Percentiles rank a stretch among this genome's conserved stretches.
Evolutionary conservation across 2,113 vertebrate species (phyloP).

Genomic region (Herpetotheres cachinnans): DNA sequence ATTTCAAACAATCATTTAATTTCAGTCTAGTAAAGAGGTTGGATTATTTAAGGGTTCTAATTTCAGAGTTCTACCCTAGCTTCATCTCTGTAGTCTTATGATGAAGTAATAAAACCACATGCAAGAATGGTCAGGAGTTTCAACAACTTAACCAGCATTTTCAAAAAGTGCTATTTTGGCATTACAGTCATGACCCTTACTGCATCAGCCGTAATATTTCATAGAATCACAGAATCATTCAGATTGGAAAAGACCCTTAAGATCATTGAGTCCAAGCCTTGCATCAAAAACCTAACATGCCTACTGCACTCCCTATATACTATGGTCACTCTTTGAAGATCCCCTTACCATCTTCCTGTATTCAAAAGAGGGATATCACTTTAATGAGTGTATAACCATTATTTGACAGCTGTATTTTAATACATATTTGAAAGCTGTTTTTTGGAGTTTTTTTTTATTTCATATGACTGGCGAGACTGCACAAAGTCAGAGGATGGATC

Average conservation of each 20-base stretch:
- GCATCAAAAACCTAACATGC: neutral
- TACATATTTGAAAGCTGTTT: neutral
- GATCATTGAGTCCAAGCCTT: neutral
- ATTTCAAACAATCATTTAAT: neutral
- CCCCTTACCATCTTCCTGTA: neutral
- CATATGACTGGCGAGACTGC: neutral
- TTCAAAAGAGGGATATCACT: neutral
- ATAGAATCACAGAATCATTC: neutral
- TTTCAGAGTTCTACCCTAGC: neutral
- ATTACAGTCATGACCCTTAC: neutral
- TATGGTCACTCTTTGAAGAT: neutral
- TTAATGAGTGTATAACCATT: neutral
- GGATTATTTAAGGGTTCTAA: neutral
- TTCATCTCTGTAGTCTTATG: neutral
- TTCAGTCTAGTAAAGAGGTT: neutral
- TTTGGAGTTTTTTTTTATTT: neutral
- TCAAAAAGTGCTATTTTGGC: neutral
- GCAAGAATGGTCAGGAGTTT: neutral
- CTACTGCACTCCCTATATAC: neutral
- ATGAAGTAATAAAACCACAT: neutral
- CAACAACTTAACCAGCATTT: neutral
- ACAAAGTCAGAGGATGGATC: slow-evolving; percentile 37
- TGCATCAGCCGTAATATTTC: neutral
- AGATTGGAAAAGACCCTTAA: neutral
- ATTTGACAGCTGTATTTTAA: neutral